These are phyloP conservation scores for Ichneumoninae sp. DNA, from an alignment of 2,888 invertebrate genomes.

Conservation along the genomic window DNA sequence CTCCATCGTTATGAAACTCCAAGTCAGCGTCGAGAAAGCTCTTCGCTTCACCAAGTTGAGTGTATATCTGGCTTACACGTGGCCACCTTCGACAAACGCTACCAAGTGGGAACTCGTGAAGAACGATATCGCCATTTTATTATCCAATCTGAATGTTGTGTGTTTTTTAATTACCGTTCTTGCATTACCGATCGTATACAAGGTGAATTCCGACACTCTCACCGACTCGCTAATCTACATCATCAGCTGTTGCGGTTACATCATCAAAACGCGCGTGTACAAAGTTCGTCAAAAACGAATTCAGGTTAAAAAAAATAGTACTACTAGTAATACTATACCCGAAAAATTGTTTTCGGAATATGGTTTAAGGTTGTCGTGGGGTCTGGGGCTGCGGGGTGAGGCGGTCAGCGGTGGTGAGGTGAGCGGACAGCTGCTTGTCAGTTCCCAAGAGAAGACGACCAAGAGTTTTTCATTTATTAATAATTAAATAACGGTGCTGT, in stretches of 20 bases:
- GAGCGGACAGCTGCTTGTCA: too few relatives aligned
- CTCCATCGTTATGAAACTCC: neutral
- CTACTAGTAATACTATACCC: too few relatives aligned
- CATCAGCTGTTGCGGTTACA: constrained; percentile 1
- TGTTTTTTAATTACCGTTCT: constrained; percentile 25
- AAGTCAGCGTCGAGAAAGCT: neutral
- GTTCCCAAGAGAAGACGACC: too few relatives aligned
- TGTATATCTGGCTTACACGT: constrained; percentile 18
- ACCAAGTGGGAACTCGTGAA: neutral
- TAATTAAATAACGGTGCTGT: too few relatives aligned
- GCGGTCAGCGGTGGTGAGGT: too few relatives aligned
- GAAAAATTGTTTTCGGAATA: too few relatives aligned
- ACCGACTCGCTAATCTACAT: constrained; percentile 26
- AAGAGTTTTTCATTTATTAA: too few relatives aligned
- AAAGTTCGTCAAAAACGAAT: constrained; percentile 22
- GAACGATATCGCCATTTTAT: constrained; percentile 29
- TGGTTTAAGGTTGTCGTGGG: too few relatives aligned
- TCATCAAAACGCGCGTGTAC: constrained; percentile 30
- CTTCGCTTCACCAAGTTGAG: neutral
- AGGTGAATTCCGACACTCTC: neutral
- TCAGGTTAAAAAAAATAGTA: too few relatives aligned
- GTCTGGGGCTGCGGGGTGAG: too few relatives aligned
- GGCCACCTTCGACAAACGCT: constrained; percentile 44
- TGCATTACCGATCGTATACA: neutral
- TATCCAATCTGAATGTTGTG: neutral